A percentile compares a stretch with the other conserved stretches of the same genome.
phyloP scores from a whole-genome alignment of 2,113 vertebrate species.

The Maccullochella peelii region DNA sequence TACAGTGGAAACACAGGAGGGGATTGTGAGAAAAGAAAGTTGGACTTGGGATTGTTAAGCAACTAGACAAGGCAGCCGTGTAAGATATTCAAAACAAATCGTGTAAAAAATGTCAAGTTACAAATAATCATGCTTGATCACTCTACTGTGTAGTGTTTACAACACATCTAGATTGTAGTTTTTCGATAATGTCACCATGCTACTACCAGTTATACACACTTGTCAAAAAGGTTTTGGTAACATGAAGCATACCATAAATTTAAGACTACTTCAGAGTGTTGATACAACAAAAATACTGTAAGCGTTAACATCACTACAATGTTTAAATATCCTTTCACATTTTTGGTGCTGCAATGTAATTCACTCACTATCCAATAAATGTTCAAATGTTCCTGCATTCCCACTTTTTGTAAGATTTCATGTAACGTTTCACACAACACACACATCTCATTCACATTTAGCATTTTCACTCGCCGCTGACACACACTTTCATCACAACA shows the following conservation, averaged over 20 bases:
- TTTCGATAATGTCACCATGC: background rate
- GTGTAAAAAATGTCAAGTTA: background rate
- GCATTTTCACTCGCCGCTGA: background rate
- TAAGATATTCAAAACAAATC: background rate
- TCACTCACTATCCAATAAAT: background rate
- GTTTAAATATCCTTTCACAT: slow-evolving; percentile 2
- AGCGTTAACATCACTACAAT: background rate
- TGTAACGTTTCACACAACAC: slow-evolving; percentile 7
- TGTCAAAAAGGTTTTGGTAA: no score
- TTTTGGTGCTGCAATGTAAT: background rate
- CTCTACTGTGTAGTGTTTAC: background rate
- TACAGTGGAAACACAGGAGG: background rate
- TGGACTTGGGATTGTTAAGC: background rate
- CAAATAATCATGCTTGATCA: background rate
- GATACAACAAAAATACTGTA: background rate
- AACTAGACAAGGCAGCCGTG: background rate
- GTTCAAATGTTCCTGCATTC: background rate
- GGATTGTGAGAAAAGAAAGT: background rate
- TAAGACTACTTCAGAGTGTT: slow-evolving; percentile 28
- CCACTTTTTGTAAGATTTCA: background rate
- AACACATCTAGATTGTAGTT: slow-evolving; percentile 2
- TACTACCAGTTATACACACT: background rate
- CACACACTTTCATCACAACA: background rate
- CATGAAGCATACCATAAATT: background rate
- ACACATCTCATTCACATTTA: slow-evolving; percentile 9